Base-by-base conservation (phyloP, 2,888 invertebrate species). In the Sarcophaga caerulescens region DNA sequence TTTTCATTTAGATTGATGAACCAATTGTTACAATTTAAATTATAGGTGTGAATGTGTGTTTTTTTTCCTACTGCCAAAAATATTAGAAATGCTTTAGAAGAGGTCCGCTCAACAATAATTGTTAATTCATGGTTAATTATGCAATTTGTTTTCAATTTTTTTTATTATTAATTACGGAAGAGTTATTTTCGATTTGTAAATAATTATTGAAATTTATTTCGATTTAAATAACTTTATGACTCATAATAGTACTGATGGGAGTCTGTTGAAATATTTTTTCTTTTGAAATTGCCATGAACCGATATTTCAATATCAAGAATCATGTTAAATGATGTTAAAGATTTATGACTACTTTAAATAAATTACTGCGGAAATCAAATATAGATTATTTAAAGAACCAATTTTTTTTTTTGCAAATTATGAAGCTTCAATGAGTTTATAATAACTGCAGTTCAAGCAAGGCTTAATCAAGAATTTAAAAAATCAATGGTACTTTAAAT, bases 171-270 rank as follows among this genome's bases (percentile, higher is more conserved):
- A 59, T 71, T 35, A 25, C 57, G 70, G 70, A 71, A 71, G 59
- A 71, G 59, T 5, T 35, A n/a, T 70, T 25, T 57, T 57, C 17
- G 6, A 57, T 14, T 57, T 5, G 25, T 70, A 59, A 71, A 71
- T 71, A 71, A 71, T 71, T 59, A 59, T n/a, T 71, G 12, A n/a
- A 71, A 35, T 35, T 71, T 57, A 23, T 68, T 21, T 47, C 19
- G 6, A 44, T 44, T 44, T 52, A 47, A 47, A 52, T 52, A 17
- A 47, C 10, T 63, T 63, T 45, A 68, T 68, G 45, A 68, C 11
- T 68, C 68, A 68, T 5, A 35, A 35, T 10, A 52, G 14, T 47
- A 1, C n/a, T 47, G 11, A 14, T 14, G 14, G 1, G 47, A 4
- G 47, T 11, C 12, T 2, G 14, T 14, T 47, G 4, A 14, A 3